These are phyloP conservation scores for Acridotheres tristis DNA, from an alignment of 2,797 vertebrate genomes.

Conservation along the genomic window DNA sequence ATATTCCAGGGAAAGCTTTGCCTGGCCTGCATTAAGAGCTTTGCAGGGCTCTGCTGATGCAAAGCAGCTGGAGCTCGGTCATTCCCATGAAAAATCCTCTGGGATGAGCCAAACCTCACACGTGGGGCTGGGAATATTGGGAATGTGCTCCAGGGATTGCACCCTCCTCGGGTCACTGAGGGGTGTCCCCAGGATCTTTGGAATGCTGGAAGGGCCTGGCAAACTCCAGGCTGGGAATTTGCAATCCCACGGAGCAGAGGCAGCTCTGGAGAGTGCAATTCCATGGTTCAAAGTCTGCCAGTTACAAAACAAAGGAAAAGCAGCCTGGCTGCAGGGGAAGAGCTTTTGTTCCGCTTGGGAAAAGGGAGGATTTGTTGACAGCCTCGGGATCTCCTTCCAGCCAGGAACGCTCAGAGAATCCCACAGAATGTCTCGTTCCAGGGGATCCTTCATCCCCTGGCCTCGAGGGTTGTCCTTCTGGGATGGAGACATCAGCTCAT, in stretches of 20 bases:
- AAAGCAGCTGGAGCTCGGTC: conserved; percentile 16
- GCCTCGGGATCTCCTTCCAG: neutral
- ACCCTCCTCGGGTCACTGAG: neutral
- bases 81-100: neutral
- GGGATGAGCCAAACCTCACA: neutral
- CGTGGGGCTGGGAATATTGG: neutral
- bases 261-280: neutral
- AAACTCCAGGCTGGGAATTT: neutral
- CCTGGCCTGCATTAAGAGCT: neutral
- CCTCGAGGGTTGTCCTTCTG: neutral
- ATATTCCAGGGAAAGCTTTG: neutral
- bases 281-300: neutral
- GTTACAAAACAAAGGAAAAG: neutral
- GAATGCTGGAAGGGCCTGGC: neutral
- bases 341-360: conserved; percentile 2
- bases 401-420: neutral
- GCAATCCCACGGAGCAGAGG: neutral
- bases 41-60: neutral
- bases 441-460: neutral
- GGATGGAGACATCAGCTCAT: neutral
- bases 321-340: neutral
- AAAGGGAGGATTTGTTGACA: conserved; percentile 8
- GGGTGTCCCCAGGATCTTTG: neutral
- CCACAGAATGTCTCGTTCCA: accelerated
- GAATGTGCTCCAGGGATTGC: neutral